These are phyloP conservation scores for Potamarius usumacintae DNA, from an alignment of 2,113 vertebrate genomes.

Conservation along the genomic window DNA sequence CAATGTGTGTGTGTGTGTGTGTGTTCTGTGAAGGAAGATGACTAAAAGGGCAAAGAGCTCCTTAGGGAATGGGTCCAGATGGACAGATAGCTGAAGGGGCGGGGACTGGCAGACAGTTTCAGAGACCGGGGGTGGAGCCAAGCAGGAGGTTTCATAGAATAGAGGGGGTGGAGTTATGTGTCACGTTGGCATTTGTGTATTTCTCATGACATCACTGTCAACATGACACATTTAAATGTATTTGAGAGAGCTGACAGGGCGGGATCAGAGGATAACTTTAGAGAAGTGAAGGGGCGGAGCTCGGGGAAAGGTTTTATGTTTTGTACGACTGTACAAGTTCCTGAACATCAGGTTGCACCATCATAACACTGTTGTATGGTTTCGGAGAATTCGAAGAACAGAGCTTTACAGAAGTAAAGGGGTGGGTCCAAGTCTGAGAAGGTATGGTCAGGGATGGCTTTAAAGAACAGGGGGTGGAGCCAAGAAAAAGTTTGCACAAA, in stretches of 20 bases:
- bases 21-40: not conserved
- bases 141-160: not conserved
- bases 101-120: not conserved
- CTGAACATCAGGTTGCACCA: not conserved
- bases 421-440: not conserved
- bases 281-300: not conserved
- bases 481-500: not conserved
- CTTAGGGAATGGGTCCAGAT: not conserved
- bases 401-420: not conserved
- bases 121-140: not conserved
- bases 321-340: not conserved
- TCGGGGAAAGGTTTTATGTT: not conserved
- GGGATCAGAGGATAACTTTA: not conserved
- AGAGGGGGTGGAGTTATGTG: not conserved
- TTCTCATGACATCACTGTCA: not conserved
- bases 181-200: not conserved
- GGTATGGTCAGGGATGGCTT: not conserved
- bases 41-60: not conserved
- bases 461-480: not conserved
- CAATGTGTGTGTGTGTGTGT: not conserved
- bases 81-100: not conserved
- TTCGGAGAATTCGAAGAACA: not conserved
- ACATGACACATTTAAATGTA: not conserved
- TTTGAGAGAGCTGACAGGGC: not conserved
- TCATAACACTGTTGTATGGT: not conserved